A percentile compares a stretch with the other conserved stretches of the same genome.
Conservation (phyloP, 2,888 invertebrate genomes). For the Eremobia ochroleuca region DNA sequence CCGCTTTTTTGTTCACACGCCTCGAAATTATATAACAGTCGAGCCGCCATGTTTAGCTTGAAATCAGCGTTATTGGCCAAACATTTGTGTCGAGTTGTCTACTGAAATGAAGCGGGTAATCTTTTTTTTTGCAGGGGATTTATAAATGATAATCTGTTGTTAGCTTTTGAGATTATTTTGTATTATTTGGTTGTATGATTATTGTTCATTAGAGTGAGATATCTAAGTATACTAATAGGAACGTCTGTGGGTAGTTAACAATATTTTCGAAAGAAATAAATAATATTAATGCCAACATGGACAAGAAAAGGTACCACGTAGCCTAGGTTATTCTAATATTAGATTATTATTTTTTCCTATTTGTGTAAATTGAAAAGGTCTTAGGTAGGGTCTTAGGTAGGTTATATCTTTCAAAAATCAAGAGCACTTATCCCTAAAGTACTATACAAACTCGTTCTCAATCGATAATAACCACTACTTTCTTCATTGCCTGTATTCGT, state of each 20-base stretch:
- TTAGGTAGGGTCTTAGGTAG: not conserved
- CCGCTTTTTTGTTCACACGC: conserved; percentile 30
- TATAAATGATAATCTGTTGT: not conserved
- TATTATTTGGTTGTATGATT: not conserved
- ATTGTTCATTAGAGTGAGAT: not conserved
- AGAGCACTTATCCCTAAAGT: not conserved
- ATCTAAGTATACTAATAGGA: not conserved
- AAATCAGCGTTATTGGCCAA: conserved; percentile 22
- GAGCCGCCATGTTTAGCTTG: conserved; percentile 6
- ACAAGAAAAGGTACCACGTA: not conserved
- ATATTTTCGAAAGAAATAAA: not conserved
- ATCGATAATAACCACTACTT: conserved; percentile 5
- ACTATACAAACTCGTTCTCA: not conserved
- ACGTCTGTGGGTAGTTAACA: not conserved
- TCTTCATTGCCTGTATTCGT: not conserved
- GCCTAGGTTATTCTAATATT: not conserved
- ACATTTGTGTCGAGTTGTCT: conserved; percentile 15
- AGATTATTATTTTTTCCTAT: not conserved
- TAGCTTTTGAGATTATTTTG: not conserved
- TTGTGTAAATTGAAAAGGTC: not conserved
- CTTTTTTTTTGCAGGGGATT: not conserved
- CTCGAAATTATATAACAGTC: conserved; percentile 27
- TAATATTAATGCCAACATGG: not conserved
- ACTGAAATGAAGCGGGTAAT: conserved; percentile 6
- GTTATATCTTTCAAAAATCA: not conserved